A percentile compares a stretch with the other conserved stretches of the same genome.
phyloP scores from a whole-genome alignment of 2,797 vertebrate genomes.

The Squalus acanthias region DNA sequence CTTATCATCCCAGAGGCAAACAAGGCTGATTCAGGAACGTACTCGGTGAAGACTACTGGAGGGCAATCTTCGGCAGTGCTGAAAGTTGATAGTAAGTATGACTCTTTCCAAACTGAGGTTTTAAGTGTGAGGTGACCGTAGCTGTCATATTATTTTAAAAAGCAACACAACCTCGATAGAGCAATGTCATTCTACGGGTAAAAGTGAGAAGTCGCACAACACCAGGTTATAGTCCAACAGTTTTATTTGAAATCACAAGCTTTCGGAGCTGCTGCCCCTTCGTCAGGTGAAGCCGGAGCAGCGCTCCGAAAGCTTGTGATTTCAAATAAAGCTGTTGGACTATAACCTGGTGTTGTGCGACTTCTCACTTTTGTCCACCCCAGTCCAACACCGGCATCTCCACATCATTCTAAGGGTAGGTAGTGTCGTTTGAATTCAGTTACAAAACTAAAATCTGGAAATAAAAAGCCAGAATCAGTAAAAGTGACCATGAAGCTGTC shows the following conservation, averaged over 20 bases:
- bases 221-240: no score
- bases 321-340: no score
- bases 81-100: conserved; percentile 74
- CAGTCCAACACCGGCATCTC: no score
- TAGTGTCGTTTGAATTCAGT: background rate
- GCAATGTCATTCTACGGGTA: background rate
- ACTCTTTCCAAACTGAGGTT: no score
- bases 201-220: no score
- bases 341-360: no score
- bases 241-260: no score
- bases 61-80: conserved; percentile 80
- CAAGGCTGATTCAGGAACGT: conserved; percentile 80
- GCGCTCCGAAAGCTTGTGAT: no score
- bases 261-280: no score
- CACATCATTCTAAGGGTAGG: background rate
- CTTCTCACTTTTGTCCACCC: no score
- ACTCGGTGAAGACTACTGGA: conserved; percentile 86
- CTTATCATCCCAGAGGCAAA: conserved; percentile 86
- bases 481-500: background rate
- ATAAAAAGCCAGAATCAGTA: background rate
- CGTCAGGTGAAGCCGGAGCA: no score
- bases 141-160: background rate
- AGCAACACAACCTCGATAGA: background rate
- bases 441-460: background rate
- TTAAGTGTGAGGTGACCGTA: background rate